phyloP scores from a whole-genome alignment of 2,888 invertebrate genomes.

The Apodemia zela region DNA sequence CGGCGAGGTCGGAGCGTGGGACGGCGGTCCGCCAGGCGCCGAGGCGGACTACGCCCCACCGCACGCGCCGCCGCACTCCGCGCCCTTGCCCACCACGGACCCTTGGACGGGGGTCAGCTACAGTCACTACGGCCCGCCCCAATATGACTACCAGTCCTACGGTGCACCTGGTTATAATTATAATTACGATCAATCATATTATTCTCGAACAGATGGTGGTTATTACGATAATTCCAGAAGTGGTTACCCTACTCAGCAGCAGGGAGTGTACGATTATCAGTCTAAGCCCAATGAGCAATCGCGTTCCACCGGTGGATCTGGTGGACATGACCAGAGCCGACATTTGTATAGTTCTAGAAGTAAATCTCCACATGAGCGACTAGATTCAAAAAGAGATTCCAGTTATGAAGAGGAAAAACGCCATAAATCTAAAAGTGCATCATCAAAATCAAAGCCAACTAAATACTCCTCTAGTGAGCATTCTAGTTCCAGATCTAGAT shows the following conservation, averaged over 20 bases:
- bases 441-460: slow-evolving; percentile 45
- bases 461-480: slow-evolving; percentile 63
- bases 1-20: slow-evolving; percentile 64
- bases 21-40: slow-evolving; percentile 77
- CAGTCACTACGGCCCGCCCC: slow-evolving; percentile 56
- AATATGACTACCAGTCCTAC: slow-evolving; percentile 60
- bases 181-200: slow-evolving; percentile 54
- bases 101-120: slow-evolving; percentile 73
- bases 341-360: slow-evolving; percentile 53
- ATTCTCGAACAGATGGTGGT: slow-evolving; percentile 44
- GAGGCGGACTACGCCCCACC: slow-evolving; percentile 73
- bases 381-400: slow-evolving; percentile 51
- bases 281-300: slow-evolving; percentile 37
- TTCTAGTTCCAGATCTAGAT: slow-evolving; percentile 55
- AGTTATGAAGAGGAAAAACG: slow-evolving; percentile 45
- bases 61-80: slow-evolving; percentile 56
- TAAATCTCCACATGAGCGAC: slow-evolving; percentile 51
- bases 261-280: slow-evolving; percentile 37
- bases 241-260: slow-evolving; percentile 38
- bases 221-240: slow-evolving; percentile 46
- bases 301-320: slow-evolving; percentile 41
- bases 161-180: slow-evolving; percentile 50
- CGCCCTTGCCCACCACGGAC: slow-evolving; percentile 61
- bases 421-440: slow-evolving; percentile 50
- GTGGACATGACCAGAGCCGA: slow-evolving; percentile 41